A percentile compares a stretch with the other conserved stretches of the same genome.
These are phyloP conservation scores for Danaus melanippus DNA, from an alignment of 1,140 invertebrate genomes.

Conservation along the genomic window DNA sequence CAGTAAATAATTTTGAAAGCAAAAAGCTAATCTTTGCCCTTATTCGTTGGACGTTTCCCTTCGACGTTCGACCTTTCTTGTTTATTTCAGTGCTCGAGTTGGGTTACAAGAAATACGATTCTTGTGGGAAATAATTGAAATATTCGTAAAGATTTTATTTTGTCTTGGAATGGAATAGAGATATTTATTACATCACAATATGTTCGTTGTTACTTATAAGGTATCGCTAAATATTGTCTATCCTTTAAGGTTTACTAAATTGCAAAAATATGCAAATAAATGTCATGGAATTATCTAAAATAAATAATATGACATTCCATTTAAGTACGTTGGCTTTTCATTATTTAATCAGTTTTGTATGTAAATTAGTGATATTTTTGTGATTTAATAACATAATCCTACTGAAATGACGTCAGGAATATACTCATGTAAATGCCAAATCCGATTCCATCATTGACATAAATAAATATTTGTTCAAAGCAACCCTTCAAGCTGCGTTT, in stretches of 20 bases:
- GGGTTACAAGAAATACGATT: constrained; percentile 17
- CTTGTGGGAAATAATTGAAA: constrained; percentile 18
- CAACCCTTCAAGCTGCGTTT: not conserved
- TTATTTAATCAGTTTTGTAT: too few relatives aligned
- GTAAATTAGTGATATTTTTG: too few relatives aligned
- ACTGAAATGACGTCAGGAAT: too few relatives aligned
- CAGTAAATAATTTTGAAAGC: constrained; percentile 24
- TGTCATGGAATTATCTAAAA: too few relatives aligned
- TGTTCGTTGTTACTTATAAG: too few relatives aligned
- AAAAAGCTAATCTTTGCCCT: constrained; percentile 18
- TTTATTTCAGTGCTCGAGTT: constrained; percentile 14
- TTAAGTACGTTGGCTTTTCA: too few relatives aligned
- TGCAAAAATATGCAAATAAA: too few relatives aligned
- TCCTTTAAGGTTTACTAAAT: too few relatives aligned
- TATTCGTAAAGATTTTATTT: constrained; percentile 11
- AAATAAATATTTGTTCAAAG: constrained; percentile 11
- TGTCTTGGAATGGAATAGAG: constrained; percentile 6
- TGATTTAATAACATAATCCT: too few relatives aligned
- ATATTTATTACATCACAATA: constrained; percentile 6
- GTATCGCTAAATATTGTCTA: too few relatives aligned
- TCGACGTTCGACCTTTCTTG: constrained; percentile 12
- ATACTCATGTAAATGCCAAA: constrained; percentile 5
- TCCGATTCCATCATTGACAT: too few relatives aligned
- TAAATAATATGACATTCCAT: too few relatives aligned
- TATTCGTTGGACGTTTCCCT: constrained; percentile 10